phyloP scores from a whole-genome alignment of 1,140 invertebrate species.

The Pogonomyrmex barbatus region DNA sequence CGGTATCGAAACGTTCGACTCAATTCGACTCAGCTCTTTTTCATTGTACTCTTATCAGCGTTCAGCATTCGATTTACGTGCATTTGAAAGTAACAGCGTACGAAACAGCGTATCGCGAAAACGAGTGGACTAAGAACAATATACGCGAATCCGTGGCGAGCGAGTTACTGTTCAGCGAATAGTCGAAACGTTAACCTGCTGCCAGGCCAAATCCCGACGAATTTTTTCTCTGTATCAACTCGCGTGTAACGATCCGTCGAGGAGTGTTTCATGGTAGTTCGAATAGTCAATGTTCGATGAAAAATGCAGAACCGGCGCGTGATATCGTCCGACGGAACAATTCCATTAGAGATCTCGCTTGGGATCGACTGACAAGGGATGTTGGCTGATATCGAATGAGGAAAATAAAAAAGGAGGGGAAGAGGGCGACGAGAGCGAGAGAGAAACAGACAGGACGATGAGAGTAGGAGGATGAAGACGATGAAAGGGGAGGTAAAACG shows the following conservation, averaged over 20 bases:
- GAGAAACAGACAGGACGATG: neutral
- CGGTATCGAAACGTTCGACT: neutral
- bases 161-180: slow-evolving; percentile 37
- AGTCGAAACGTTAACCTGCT: slow-evolving; percentile 40
- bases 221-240: slow-evolving; percentile 59
- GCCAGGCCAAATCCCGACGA: slow-evolving; percentile 1
- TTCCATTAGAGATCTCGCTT: slow-evolving; percentile 75
- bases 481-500: slow-evolving; percentile 7
- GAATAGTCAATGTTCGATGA: slow-evolving; percentile 72
- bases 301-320: slow-evolving; percentile 71
- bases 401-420: slow-evolving; percentile 45
- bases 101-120: slow-evolving; percentile 40
- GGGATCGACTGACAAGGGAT: slow-evolving; percentile 73
- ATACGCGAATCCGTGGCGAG: slow-evolving; percentile 21
- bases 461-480: neutral
- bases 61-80: slow-evolving; percentile 22
- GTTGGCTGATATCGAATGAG: slow-evolving; percentile 65
- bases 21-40: neutral
- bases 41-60: slow-evolving; percentile 11
- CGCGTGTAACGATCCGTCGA: slow-evolving; percentile 56
- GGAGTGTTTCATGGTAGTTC: slow-evolving; percentile 64
- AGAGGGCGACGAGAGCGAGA: neutral
- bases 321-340: slow-evolving; percentile 73
- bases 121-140: slow-evolving; percentile 38
- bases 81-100: slow-evolving; percentile 47